Conservation (phyloP, 2,797 vertebrate genomes). For the Enteromius treurensis region DNA sequence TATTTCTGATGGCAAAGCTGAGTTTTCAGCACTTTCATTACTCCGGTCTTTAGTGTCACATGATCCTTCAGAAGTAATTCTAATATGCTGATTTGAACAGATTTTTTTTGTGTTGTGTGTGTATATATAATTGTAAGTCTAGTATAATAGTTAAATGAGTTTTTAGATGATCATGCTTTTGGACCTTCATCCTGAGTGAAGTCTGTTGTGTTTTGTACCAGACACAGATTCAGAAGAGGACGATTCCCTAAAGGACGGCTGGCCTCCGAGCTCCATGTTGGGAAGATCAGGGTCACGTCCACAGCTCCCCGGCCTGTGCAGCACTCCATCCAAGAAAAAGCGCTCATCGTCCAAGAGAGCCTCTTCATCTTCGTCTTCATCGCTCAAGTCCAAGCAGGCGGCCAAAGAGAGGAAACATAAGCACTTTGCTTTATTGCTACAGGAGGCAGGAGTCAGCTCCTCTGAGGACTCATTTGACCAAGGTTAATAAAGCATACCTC, state of each 20-base stretch:
- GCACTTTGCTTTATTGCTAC: slow-evolving; percentile 92
- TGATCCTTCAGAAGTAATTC: not conserved
- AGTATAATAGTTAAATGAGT: not conserved
- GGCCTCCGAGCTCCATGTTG: slow-evolving; percentile 80
- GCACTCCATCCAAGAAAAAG: slow-evolving; percentile 77
- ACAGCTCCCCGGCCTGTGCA: slow-evolving; percentile 72
- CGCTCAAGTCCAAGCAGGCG: slow-evolving; percentile 79
- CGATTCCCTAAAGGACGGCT: slow-evolving; percentile 84
- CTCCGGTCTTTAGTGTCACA: not conserved
- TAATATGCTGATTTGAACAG: not conserved
- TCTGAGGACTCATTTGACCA: slow-evolving; percentile 98
- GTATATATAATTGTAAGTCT: not conserved
- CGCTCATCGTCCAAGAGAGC: slow-evolving; percentile 69
- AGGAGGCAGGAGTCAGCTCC: slow-evolving; percentile 89
- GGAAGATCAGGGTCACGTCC: slow-evolving; percentile 67
- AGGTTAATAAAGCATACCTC: slow-evolving; percentile 91
- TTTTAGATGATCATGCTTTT: not conserved
- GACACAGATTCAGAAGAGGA: slow-evolving; percentile 96
- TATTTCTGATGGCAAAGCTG: not conserved
- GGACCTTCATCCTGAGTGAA: slow-evolving; percentile 10
- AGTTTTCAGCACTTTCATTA: not conserved
- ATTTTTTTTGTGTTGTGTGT: not conserved
- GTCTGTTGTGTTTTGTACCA: slow-evolving; percentile 67
- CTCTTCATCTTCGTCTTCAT: slow-evolving; percentile 67
- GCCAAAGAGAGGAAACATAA: slow-evolving; percentile 88